Evolutionary conservation across 2,113 vertebrate genomes (phyloP), one percentile per base, ranked within the genome.

Genomic region (Sceloporus tristichus): DNA sequence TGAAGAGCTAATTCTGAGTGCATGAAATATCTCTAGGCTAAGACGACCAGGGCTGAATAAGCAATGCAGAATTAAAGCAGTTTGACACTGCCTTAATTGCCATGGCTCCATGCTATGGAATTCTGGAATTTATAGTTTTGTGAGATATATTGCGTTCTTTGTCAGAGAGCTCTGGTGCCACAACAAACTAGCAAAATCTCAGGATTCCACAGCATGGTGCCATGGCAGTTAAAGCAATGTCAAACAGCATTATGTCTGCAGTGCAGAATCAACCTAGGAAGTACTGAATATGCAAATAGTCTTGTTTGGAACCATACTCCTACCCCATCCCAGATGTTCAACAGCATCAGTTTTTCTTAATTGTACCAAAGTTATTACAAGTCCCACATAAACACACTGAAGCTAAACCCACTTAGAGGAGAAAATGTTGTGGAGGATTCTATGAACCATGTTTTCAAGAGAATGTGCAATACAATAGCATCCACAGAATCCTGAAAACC

Each of bases 231-330:
- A 34, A 34, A 34, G 34, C 34, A 34, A 34, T 34, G 34, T 34
- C 34, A 34, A 34, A 34, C 34, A 1, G 34, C 34, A 48, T 48
- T 48, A 7, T 48, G 5, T 48, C 48, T 62, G 59, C 59, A 62
- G 59, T 62, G 18, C 11, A 13, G 18, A 19, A 13, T 62, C 7
- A 7, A 3, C 8, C 59, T 10, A 16, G 1, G 0, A 0, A 84
- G 4, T 7, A n/a, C 90, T 56, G 18, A 70, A 59, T 0, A 8
- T 34, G 70, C 1, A 68, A n/a, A n/a, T 71, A 21, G 84, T 7
- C 34, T 81, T 38, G 71, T 27, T 8, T 42, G 3, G 3, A 42
- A 13, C 65, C 54, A 40, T 1, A n/a, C 42, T 78, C 9, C 76
- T 10, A 48, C 25, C 83, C 11, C 66, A 65, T 38, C 34, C 25